Evolutionary conservation across 2,113 vertebrate species (phyloP).

Genomic region (Colossoma macropomum): DNA sequence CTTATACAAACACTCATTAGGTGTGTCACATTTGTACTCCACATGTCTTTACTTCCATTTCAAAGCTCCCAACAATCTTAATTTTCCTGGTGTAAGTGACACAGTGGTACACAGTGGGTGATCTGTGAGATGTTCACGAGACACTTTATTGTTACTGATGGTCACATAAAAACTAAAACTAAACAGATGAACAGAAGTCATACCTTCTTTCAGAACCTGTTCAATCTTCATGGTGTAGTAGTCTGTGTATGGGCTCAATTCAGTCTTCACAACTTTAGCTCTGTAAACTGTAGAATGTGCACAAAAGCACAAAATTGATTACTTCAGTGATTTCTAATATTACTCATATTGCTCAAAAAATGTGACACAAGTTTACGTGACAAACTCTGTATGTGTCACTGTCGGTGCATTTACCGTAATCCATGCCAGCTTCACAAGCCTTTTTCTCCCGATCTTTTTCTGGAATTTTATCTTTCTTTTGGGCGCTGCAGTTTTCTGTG

Average conservation of each 20-base stretch:
- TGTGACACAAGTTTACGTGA: too few relatives aligned
- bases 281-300: slow-evolving; percentile 68
- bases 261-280: slow-evolving; percentile 41
- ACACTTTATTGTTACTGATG: too few relatives aligned
- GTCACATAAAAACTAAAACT: neutral
- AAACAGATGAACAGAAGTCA: neutral
- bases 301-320: neutral
- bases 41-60: too few relatives aligned
- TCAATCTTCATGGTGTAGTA: too few relatives aligned
- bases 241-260: slow-evolving; percentile 47
- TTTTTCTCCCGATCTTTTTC: slow-evolving; percentile 58
- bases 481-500: slow-evolving; percentile 84
- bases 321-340: neutral
- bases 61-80: too few relatives aligned
- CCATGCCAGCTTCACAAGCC: slow-evolving; percentile 73
- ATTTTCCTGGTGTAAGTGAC: too few relatives aligned
- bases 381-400: too few relatives aligned
- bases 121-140: too few relatives aligned
- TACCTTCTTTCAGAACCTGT: slow-evolving; percentile 54
- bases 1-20: too few relatives aligned
- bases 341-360: neutral
- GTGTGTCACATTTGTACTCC: too few relatives aligned
- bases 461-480: slow-evolving; percentile 40
- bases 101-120: too few relatives aligned
- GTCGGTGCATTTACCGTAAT: slow-evolving; percentile 70